Conservation (phyloP, 2,113 vertebrate genomes). For the Sarotherodon lohbergeri region DNA sequence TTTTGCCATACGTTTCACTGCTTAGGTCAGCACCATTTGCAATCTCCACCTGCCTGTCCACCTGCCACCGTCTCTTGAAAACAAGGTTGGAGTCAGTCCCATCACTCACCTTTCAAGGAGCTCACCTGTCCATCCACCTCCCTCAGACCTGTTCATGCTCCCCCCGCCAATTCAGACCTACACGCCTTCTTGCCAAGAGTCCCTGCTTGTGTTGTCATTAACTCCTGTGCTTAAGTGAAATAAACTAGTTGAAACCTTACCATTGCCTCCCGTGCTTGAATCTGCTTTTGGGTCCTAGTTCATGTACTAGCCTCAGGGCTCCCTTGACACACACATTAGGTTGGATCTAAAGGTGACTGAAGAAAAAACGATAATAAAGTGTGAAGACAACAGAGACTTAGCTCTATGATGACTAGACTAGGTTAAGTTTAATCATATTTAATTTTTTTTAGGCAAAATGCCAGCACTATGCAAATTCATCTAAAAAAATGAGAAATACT, state of each 20-base stretch:
- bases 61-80: neutral
- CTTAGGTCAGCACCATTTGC: neutral
- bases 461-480: slow-evolving; percentile 8
- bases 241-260: neutral
- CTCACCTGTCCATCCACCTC: neutral
- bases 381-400: neutral
- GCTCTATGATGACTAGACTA: neutral
- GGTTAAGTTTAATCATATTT: neutral
- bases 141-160: neutral
- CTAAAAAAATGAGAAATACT: slow-evolving; percentile 11
- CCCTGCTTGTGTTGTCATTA: neutral
- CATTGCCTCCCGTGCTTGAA: neutral
- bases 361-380: neutral
- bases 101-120: neutral
- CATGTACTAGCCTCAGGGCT: neutral
- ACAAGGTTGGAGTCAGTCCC: neutral
- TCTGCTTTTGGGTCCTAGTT: neutral
- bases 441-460: neutral
- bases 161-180: neutral
- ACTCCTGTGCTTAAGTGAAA: neutral
- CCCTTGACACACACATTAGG: neutral
- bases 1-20: neutral
- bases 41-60: neutral
- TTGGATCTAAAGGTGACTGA: neutral
- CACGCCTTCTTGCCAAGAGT: neutral